A percentile compares a stretch with the other conserved stretches of the same genome.
Conservation (phyloP, 2,888 invertebrate genomes). For the Julus scanicus region DNA sequence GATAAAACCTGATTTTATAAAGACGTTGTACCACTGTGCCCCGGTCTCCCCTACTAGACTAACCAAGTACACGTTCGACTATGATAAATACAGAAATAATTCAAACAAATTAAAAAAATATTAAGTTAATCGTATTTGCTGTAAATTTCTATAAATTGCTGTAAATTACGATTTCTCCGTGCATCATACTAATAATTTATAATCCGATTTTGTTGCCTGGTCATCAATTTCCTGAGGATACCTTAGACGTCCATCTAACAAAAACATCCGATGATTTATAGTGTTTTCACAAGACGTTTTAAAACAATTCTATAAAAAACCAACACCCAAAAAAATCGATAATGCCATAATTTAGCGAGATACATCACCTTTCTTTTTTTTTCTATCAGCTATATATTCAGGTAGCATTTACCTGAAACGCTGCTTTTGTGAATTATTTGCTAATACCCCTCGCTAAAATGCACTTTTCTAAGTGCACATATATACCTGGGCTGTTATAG, state of each 20-base stretch:
- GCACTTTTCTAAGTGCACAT: neutral
- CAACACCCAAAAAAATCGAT: neutral
- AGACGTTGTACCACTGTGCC: too few species aligned
- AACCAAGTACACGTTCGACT: too few species aligned
- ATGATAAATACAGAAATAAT: too few species aligned
- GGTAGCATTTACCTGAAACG: constrained; percentile 12
- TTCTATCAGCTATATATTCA: constrained; percentile 10
- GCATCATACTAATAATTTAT: neutral
- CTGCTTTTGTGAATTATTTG: neutral
- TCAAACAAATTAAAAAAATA: too few species aligned
- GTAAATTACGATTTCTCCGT: neutral
- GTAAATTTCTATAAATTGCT: too few species aligned
- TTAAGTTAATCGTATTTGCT: too few species aligned
- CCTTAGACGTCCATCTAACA: neutral
- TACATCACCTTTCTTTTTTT: constrained; percentile 8
- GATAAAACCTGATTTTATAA: too few species aligned
- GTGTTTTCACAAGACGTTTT: neutral
- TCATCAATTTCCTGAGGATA: neutral
- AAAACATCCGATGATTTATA: constrained; percentile 1
- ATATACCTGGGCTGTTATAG: neutral
- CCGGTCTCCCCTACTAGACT: too few species aligned
- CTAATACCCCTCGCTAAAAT: constrained; percentile 1
- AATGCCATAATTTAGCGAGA: neutral
- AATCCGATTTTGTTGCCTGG: neutral
- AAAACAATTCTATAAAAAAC: neutral